These are phyloP conservation scores for Tenebrosternarchus preto DNA, from an alignment of 2,113 vertebrate genomes.

Conservation along the genomic window DNA sequence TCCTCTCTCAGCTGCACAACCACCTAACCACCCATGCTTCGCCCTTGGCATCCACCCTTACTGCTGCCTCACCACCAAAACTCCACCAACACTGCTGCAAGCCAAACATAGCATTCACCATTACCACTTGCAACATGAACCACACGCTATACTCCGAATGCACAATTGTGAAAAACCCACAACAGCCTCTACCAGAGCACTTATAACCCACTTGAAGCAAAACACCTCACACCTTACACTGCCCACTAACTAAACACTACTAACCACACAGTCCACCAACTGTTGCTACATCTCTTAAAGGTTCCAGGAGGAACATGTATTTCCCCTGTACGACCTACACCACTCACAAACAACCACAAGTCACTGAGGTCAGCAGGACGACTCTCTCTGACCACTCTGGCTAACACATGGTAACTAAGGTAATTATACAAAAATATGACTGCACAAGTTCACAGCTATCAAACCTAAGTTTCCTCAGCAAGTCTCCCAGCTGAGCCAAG, in stretches of 20 bases:
- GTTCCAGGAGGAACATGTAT: not conserved
- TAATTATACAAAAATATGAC: not conserved
- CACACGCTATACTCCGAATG: not conserved
- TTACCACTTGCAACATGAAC: not conserved
- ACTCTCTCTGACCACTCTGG: not conserved
- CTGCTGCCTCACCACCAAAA: constrained; percentile 3
- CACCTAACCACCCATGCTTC: constrained; percentile 27
- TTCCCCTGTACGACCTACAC: not conserved
- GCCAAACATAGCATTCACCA: not conserved
- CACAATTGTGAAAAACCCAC: not conserved
- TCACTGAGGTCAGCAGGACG: not conserved
- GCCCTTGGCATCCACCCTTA: constrained; percentile 19
- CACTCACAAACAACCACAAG: not conserved
- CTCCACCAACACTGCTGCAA: constrained; percentile 18
- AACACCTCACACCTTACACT: constrained; percentile 9
- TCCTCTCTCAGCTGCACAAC: constrained; percentile 26
- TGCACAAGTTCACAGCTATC: not conserved
- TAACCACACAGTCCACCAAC: not conserved
- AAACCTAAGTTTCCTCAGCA: not conserved
- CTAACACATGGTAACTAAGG: not conserved
- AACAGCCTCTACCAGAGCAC: not conserved
- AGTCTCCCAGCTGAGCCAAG: not conserved
- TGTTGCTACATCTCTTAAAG: not conserved
- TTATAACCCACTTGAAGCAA: constrained; percentile 7
- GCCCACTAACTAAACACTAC: constrained; percentile 5